A percentile compares a stretch with the other conserved stretches of the same genome.
phyloP scores from a whole-genome alignment of 2,797 vertebrate genomes.

The Aselliscus stoliczkanus region DNA sequence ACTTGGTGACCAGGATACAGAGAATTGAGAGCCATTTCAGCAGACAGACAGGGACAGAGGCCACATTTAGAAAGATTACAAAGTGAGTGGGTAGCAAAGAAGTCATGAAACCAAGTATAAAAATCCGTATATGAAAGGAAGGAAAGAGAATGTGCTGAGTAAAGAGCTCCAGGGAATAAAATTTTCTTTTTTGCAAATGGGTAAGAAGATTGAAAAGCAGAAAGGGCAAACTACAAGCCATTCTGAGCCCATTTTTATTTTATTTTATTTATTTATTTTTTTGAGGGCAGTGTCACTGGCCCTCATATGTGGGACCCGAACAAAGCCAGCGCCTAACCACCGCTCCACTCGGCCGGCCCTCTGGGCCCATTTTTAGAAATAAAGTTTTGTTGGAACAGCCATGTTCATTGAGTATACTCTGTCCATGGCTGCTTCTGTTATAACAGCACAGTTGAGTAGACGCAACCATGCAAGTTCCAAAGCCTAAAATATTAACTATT shows the following conservation, averaged over 20 bases:
- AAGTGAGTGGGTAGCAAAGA: background rate
- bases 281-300: too few relatives aligned
- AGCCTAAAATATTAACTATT: background rate
- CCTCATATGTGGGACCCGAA: too few relatives aligned
- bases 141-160: background rate
- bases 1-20: background rate
- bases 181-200: background rate
- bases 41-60: background rate
- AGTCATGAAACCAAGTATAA: background rate
- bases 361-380: background rate
- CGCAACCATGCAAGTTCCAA: background rate
- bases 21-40: background rate
- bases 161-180: background rate
- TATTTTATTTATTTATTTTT: too few relatives aligned
- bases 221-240: background rate
- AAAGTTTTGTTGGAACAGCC: background rate
- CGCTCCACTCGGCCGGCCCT: too few relatives aligned
- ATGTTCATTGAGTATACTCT: background rate
- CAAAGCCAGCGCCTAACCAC: too few relatives aligned
- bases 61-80: background rate
- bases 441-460: background rate
- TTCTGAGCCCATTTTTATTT: background rate
- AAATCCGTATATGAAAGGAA: background rate
- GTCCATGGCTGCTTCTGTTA: rapidly evolving
- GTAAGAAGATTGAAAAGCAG: background rate